Percentiles rank a stretch among this genome's conserved stretches.
Evolutionary conservation across 2,113 vertebrate genomes (phyloP).

Genomic region (Callopanchax toddi): DNA sequence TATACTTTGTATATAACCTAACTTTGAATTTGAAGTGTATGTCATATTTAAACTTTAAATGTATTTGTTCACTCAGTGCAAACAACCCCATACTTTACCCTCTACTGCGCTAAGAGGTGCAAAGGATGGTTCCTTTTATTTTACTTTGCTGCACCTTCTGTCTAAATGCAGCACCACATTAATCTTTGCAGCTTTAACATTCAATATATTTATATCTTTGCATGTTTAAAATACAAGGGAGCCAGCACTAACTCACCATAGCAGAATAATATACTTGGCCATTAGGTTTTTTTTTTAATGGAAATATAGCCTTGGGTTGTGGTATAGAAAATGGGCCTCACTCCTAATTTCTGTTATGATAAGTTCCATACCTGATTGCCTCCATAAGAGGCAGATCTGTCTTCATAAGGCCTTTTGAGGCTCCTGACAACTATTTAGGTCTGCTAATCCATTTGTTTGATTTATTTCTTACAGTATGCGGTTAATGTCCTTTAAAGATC

Average conservation of each 20-base stretch:
- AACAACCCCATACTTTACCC: neutral
- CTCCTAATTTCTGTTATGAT: constrained; percentile 83
- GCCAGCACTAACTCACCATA: constrained; percentile 71
- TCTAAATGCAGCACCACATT: constrained; percentile 71
- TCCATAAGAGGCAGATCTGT: constrained; percentile 76
- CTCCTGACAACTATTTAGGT: constrained; percentile 77
- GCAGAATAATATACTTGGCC: constrained; percentile 77
- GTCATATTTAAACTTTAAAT: constrained; percentile 17
- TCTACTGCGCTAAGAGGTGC: constrained; percentile 31
- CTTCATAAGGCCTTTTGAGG: constrained; percentile 76
- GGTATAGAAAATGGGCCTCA: constrained; percentile 76
- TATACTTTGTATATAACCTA: neutral
- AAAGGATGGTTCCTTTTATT: constrained; percentile 58
- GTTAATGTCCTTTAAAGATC: constrained; percentile 77
- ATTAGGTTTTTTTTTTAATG: constrained; percentile 79
- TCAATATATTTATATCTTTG: constrained; percentile 44
- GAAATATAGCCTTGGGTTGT: constrained; percentile 78
- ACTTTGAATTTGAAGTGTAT: neutral
- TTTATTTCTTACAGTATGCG: constrained; percentile 79
- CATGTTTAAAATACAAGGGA: constrained; percentile 64
- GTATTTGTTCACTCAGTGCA: constrained; percentile 2
- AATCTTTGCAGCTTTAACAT: constrained; percentile 66
- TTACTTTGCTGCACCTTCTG: constrained; percentile 64
- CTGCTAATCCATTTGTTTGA: constrained; percentile 79
- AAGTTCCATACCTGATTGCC: constrained; percentile 81